A percentile compares a stretch with the other conserved stretches of the same genome.
These are phyloP conservation scores for Pelmatolapia mariae DNA, from an alignment of 2,113 vertebrate genomes.

Conservation along the genomic window DNA sequence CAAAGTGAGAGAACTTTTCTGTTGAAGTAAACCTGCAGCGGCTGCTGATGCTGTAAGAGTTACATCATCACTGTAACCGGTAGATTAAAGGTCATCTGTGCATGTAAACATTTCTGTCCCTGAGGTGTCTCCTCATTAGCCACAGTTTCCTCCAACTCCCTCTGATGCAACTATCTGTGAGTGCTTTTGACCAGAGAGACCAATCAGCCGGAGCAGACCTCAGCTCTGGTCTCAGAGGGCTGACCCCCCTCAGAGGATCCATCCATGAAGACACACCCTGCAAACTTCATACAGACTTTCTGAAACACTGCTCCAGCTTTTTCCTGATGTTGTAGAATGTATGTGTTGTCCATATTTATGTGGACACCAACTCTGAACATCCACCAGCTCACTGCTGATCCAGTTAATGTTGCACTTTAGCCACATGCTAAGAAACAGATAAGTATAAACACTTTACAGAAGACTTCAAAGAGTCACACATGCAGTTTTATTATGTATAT, in stretches of 20 bases:
- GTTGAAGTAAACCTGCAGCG: background rate
- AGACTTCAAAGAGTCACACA: background rate
- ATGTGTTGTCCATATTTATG: background rate
- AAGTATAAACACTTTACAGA: background rate
- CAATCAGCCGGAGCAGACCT: background rate
- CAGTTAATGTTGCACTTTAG: too few species aligned
- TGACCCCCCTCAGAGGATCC: background rate
- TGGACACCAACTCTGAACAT: background rate
- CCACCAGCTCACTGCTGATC: too few species aligned
- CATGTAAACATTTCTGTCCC: background rate
- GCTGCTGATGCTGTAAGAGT: background rate
- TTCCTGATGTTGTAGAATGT: background rate
- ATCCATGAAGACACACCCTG: background rate
- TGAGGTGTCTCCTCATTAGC: background rate
- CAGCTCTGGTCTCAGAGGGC: background rate
- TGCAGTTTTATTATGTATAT: background rate
- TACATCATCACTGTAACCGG: background rate
- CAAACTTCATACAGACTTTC: background rate
- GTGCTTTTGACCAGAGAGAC: background rate
- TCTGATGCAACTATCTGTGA: background rate
- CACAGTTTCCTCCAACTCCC: background rate
- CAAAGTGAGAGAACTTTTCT: background rate
- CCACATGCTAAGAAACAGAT: too few species aligned
- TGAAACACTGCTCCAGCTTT: background rate
- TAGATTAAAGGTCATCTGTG: background rate